Evolutionary conservation across 2,888 invertebrate genomes (phyloP).

Genomic region (Tetragonisca angustula): DNA sequence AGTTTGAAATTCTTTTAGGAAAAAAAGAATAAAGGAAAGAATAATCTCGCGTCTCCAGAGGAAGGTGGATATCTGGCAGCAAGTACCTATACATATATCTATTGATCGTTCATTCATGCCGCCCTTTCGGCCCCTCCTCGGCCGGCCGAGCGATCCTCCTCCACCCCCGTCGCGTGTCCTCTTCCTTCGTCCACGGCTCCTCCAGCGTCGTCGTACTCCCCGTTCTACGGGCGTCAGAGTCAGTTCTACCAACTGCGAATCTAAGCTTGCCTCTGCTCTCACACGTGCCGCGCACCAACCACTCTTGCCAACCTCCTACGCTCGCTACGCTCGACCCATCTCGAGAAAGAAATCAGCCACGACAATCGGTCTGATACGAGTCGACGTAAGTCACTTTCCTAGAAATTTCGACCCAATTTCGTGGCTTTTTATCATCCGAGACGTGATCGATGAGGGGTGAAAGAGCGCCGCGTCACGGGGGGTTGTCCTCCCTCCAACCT

Average conservation of each 20-base stretch:
- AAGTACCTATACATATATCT: conserved; percentile 81
- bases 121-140: conserved; percentile 75
- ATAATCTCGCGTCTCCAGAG: not conserved
- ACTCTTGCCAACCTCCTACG: conserved; percentile 64
- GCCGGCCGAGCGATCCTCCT: conserved; percentile 53
- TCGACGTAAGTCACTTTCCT: conserved; percentile 34
- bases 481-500: conserved; percentile 40
- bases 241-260: conserved; percentile 77
- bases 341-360: conserved; percentile 24
- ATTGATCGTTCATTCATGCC: conserved; percentile 83
- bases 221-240: conserved; percentile 56
- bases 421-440: conserved; percentile 26
- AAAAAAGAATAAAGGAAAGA: not conserved
- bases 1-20: conserved; percentile 6
- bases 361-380: conserved; percentile 36
- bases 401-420: conserved; percentile 53
- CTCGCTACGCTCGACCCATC: conserved; percentile 8
- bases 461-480: conserved; percentile 21
- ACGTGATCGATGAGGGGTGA: not conserved
- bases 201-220: conserved; percentile 53
- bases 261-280: conserved; percentile 61
- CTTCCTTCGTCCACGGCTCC: conserved; percentile 56
- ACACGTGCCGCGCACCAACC: conserved; percentile 75
- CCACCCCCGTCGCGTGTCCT: conserved; percentile 52
- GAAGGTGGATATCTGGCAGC: conserved; percentile 58